Evolutionary conservation across 2,888 invertebrate species (phyloP), one percentile per base, ranked within the genome.

Genomic region (Cephonodes hylas): DNA sequence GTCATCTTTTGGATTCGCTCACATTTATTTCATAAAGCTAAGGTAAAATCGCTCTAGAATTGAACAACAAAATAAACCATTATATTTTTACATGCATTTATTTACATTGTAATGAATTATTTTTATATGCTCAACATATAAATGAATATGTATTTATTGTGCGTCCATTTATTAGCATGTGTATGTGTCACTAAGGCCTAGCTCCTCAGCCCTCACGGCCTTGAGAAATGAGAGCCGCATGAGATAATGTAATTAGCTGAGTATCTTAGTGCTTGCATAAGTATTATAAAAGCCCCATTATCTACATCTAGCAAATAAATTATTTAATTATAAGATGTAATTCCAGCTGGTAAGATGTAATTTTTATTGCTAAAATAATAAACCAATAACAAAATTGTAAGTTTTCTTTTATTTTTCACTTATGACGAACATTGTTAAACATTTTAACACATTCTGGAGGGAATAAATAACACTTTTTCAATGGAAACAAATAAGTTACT

Each of bases 61-160:
- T 71, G 74, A 81, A 83, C 70, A 73, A 82, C 76, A 76, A 80
- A 79, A 69, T 80, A 75, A 77, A 81, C 77, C 74, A 85, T 82
- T 76, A 83, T 88, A 89, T 89, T 89, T 90, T 88, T 89, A 89
- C 81, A 90, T 86, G 90, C 89, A 91, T 91, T 91, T 91, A 89
- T 88, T 90, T 91, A 88, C 79, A 86, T 85, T 83, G 76, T 84
- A 77, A 85, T 85, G 76, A 85, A 85, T 89, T 90, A 91, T 91
- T 90, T 91, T 90, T 90, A 83, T 90, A 90, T 63, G 84, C 88
- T 88, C 85, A 86, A 84, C 79, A 83, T 86, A 81, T 83, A 76
- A 63, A 75, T 73, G 74, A 79, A 74, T 73, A 77, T 81, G 80
- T 83, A 79, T 84, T 85, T 70, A 82, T 83, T 87, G 80, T 86